A percentile compares a stretch with the other conserved stretches of the same genome.
These are phyloP conservation scores for Pseudopleuronectes americanus DNA, from an alignment of 2,797 vertebrate species.

Conservation along the genomic window DNA sequence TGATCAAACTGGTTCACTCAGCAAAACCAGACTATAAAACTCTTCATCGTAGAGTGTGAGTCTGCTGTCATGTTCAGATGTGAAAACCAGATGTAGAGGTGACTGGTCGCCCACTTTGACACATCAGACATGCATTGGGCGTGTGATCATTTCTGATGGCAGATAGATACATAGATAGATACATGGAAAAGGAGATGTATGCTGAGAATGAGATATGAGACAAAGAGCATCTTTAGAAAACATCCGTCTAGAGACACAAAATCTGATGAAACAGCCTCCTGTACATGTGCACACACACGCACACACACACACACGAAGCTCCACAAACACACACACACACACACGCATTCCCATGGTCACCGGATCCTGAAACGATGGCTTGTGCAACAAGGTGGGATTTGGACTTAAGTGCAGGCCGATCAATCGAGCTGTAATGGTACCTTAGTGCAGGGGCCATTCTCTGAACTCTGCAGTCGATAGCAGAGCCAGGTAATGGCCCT, in stretches of 20 bases:
- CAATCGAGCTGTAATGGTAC: conserved; percentile 83
- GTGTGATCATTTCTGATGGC: conserved; percentile 46
- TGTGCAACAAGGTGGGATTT: conserved; percentile 77
- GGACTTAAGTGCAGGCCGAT: conserved; percentile 82
- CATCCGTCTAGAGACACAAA: conserved; percentile 11
- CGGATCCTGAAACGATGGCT: conserved; percentile 73
- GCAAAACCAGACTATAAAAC: no score
- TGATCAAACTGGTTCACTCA: no score
- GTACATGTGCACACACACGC: background rate
- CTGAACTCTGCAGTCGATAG: conserved; percentile 75
- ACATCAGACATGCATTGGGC: background rate
- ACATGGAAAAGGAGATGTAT: no score
- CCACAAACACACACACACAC: conserved; percentile 11
- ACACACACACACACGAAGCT: background rate
- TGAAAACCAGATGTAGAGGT: conserved; percentile 11
- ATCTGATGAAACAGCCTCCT: conserved; percentile 7
- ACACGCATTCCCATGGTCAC: conserved; percentile 56
- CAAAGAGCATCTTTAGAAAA: no score
- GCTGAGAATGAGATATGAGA: no score
- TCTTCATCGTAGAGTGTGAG: no score
- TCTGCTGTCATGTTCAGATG: background rate
- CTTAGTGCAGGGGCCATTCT: conserved; percentile 70
- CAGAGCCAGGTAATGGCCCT: conserved; percentile 68
- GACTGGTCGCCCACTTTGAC: background rate
- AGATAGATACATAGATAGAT: no score